Percentiles rank a stretch among this genome's conserved stretches.
These are phyloP conservation scores for Hippopotamyrus pictus DNA, from an alignment of 2,797 vertebrate species.

Conservation along the genomic window DNA sequence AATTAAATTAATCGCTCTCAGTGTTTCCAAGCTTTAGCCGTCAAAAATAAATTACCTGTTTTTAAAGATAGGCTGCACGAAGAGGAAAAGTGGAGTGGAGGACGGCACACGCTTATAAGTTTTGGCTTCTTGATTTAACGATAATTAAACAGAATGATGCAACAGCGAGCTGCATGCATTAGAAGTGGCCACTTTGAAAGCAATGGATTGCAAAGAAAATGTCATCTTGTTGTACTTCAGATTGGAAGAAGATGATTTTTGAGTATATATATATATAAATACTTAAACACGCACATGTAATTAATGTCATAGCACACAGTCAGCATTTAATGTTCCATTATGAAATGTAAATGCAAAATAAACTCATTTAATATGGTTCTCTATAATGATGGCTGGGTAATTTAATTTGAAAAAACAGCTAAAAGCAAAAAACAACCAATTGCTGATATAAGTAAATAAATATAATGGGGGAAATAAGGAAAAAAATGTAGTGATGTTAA, in stretches of 20 bases:
- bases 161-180: too few species aligned
- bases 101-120: background rate
- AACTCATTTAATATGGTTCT: background rate
- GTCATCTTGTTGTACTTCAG: background rate
- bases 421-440: background rate
- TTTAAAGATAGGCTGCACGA: conserved; percentile 2
- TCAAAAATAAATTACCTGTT: background rate
- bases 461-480: background rate
- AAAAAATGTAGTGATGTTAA: background rate
- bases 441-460: background rate
- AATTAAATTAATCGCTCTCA: background rate
- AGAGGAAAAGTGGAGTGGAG: background rate
- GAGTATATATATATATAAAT: background rate
- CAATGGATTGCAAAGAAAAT: background rate
- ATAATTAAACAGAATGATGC: background rate
- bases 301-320: conserved; percentile 2
- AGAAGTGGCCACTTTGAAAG: background rate
- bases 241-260: background rate
- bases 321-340: background rate
- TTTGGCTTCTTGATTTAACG: background rate
- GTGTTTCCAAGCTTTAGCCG: background rate
- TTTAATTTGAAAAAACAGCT: background rate
- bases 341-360: background rate
- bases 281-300: background rate
- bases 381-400: background rate